phyloP scores from a whole-genome alignment of 2,888 invertebrate species.

The Archips xylosteana region DNA sequence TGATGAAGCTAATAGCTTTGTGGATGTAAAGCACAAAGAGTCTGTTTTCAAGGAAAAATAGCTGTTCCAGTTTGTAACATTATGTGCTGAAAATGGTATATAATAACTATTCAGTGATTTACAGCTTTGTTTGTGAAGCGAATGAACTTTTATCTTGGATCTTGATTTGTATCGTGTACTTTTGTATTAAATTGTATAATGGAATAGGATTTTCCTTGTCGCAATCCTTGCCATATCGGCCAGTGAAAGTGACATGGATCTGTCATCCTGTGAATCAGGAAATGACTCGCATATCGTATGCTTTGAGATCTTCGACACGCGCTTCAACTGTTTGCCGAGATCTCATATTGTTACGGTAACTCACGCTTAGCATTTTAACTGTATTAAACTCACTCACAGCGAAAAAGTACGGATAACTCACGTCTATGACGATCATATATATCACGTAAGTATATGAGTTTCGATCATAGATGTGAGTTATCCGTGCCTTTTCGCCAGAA shows the following conservation, averaged over 20 bases:
- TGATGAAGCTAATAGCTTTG: slow-evolving; percentile 54
- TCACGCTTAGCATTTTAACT: slow-evolving; percentile 14
- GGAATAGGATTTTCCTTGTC: slow-evolving; percentile 8
- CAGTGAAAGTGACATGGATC: slow-evolving; percentile 72
- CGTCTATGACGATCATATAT: too few species aligned
- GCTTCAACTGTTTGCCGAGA: slow-evolving; percentile 53
- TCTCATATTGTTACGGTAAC: slow-evolving; percentile 33
- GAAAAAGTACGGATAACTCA: too few species aligned
- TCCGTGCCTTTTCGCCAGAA: too few species aligned
- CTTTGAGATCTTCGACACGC: slow-evolving; percentile 63
- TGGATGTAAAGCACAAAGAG: slow-evolving; percentile 48
- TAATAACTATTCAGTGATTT: not conserved
- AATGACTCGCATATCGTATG: slow-evolving; percentile 61
- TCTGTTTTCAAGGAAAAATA: slow-evolving; percentile 45
- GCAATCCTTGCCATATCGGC: slow-evolving; percentile 67
- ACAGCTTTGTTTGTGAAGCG: not conserved
- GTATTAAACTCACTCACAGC: not conserved
- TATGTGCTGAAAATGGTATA: slow-evolving; percentile 47
- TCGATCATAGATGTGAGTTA: too few species aligned
- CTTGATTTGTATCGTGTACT: not conserved
- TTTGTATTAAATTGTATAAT: not conserved
- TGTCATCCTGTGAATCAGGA: slow-evolving; percentile 70
- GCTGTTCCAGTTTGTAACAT: slow-evolving; percentile 49
- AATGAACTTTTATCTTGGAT: not conserved
- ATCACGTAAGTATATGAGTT: too few species aligned